A percentile compares a stretch with the other conserved stretches of the same genome.
Conservation (phyloP, 1,140 invertebrate species). For the Cydia fagiglandana region DNA sequence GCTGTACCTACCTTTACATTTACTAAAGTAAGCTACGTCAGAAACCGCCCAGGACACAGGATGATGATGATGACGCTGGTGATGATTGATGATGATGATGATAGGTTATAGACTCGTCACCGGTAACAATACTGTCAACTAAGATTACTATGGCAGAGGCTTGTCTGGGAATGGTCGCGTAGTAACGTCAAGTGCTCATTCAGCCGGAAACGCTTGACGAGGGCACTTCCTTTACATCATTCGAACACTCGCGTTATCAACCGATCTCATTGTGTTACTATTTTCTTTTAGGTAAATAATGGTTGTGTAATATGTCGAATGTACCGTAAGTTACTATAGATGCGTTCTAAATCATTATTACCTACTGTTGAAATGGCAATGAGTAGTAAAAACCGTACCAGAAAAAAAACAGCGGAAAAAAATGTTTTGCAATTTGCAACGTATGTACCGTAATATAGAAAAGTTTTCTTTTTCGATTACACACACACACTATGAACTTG, state of each 20-base stretch:
- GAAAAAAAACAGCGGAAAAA: too few relatives aligned
- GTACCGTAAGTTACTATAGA: neutral
- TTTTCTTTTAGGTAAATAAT: neutral
- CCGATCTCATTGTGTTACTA: conserved; percentile 37
- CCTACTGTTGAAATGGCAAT: neutral
- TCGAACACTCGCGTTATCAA: conserved; percentile 49
- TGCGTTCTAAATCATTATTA: neutral
- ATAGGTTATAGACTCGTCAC: neutral
- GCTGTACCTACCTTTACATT: too few relatives aligned
- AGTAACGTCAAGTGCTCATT: conserved; percentile 38
- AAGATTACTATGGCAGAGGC: conserved; percentile 10
- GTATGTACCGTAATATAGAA: too few relatives aligned
- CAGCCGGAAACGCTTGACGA: conserved; percentile 27
- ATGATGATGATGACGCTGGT: too few relatives aligned
- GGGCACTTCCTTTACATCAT: conserved; percentile 45
- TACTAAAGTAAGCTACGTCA: too few relatives aligned
- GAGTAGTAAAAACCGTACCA: too few relatives aligned
- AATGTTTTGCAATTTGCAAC: too few relatives aligned
- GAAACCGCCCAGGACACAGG: too few relatives aligned
- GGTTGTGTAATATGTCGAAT: neutral
- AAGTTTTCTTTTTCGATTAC: too few relatives aligned
- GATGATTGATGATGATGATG: too few relatives aligned
- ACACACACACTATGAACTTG: too few relatives aligned
- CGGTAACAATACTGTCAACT: neutral
- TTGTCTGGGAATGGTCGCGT: conserved; percentile 39